Percentiles rank a stretch among this genome's conserved stretches.
Evolutionary conservation across 2,888 invertebrate genomes (phyloP).

Genomic region (Bursaphelenchus okinawaensis): DNA sequence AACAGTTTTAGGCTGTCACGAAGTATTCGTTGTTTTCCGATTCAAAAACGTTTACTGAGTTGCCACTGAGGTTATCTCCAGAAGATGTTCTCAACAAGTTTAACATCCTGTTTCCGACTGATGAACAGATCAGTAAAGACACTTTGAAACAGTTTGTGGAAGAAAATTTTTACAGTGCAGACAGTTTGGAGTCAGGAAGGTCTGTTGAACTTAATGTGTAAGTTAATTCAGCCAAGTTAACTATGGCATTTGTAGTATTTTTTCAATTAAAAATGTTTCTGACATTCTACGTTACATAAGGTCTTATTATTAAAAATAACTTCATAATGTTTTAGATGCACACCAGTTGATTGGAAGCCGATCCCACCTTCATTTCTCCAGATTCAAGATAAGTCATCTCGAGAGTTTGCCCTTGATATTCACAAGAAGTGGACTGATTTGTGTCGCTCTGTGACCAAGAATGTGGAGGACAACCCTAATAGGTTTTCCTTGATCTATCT

Average conservation of each 20-base stretch:
- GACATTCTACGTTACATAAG: too few relatives aligned
- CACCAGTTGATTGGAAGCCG: constrained; percentile 37
- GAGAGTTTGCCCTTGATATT: constrained; percentile 69
- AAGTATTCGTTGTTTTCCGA: too few relatives aligned
- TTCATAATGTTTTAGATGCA: constrained; percentile 43
- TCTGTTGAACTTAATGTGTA: constrained; percentile 18
- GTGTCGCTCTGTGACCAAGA: constrained; percentile 55
- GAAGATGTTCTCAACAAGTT: constrained; percentile 12
- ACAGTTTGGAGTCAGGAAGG: constrained; percentile 40
- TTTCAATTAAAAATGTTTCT: too few relatives aligned
- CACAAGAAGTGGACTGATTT: constrained; percentile 60
- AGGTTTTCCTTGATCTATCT: constrained; percentile 79
- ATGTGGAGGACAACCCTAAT: constrained; percentile 27
- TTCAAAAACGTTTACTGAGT: too few relatives aligned
- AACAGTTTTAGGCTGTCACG: too few relatives aligned
- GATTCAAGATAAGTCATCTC: constrained; percentile 69
- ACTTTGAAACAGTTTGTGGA: constrained; percentile 39
- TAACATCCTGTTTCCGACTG: constrained; percentile 30
- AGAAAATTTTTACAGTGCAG: constrained; percentile 39
- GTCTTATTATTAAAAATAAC: too few relatives aligned
- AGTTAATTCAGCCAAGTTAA: too few relatives aligned
- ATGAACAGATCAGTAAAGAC: constrained; percentile 20
- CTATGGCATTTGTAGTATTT: too few relatives aligned
- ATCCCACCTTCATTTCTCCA: constrained; percentile 70
- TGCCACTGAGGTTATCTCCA: constrained; percentile 19